Percentiles rank a stretch among this genome's conserved stretches.
phyloP scores from a whole-genome alignment of 1,140 invertebrate genomes.

The Drosophila varians region DNA sequence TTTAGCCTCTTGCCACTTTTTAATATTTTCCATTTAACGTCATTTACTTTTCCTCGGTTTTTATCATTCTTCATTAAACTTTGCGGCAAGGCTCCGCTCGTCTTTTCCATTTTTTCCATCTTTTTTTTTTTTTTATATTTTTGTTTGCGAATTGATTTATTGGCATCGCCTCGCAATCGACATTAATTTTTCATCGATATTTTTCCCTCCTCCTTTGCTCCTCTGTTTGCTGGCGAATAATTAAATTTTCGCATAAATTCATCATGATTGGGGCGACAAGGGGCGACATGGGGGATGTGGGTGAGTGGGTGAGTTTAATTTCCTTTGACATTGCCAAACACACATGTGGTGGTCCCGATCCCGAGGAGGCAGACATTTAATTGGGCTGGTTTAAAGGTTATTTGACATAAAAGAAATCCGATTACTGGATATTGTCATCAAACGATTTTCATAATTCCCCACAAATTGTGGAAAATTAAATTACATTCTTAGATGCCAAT shows the following conservation, averaged over 20 bases:
- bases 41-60: conserved; percentile 53
- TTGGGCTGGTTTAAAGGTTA: conserved; percentile 4
- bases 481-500: neutral
- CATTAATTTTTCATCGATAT: conserved; percentile 75
- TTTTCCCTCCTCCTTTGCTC: conserved; percentile 28
- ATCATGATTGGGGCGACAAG: conserved; percentile 66
- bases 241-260: conserved; percentile 80
- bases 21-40: conserved; percentile 74
- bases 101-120: neutral
- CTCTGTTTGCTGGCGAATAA: conserved; percentile 73
- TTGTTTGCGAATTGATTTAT: conserved; percentile 75
- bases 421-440: conserved; percentile 7
- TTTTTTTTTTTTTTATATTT: conserved; percentile 9
- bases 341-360: neutral
- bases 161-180: conserved; percentile 72
- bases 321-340: conserved; percentile 63
- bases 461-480: neutral
- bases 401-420: conserved; percentile 9
- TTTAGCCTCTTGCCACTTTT: conserved; percentile 64
- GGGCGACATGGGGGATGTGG: neutral
- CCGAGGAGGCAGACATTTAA: conserved; percentile 1
- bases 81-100: conserved; percentile 34
- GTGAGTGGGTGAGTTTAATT: conserved; percentile 64
- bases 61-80: conserved; percentile 73
- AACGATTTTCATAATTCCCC: neutral